Base-by-base conservation (phyloP, 2,113 vertebrate species). In the Dasypus novemcinctus region DNA sequence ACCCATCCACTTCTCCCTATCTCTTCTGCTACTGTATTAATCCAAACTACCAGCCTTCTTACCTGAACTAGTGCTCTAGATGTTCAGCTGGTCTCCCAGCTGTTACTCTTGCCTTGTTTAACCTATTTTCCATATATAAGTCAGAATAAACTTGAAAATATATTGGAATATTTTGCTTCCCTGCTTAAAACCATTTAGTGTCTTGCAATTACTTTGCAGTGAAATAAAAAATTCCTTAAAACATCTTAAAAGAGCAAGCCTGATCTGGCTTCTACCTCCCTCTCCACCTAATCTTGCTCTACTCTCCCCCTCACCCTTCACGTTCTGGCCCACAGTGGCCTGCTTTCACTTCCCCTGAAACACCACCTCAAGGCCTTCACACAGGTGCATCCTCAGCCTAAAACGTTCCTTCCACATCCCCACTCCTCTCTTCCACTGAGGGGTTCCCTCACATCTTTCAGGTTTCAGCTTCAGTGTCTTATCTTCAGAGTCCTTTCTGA, bases 221-320 rank as follows among this genome's bases (percentile, higher is more conserved):
- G 23, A 92, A 76, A 97, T 81, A 20, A 52, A 76, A 59, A 49
- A 54, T 86, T 95, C 76, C 85, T 92, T 74, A 81, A 93, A 84
- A 92, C 43, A 81, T 49, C 18, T 82, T 91, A 25, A 59, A 88
- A 87, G 36, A 4, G 31, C 59, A 52, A 57, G 33, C 52, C 80
- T 84, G 25, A 7, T 82, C 57, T 79, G 43, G 21, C 33, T 81
- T 87, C 38, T 92, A 25, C 38, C 36, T 52, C 66, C 52, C 52
- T 33, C 11, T 69, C 59, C 31, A 6, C 33, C 54, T 82, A 17
- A 31, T 76, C 68, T 88, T 82, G 27, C 57, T 84, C 17, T 74
- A 2, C 46, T 20, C 29, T 38, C 0, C 1, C n/a, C 31, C 18
- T 36, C 9, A 21, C 10, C 66, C 63, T 43, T 78, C 21, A 66